Percentiles rank a stretch among this genome's conserved stretches.
Conservation (phyloP, 2,113 vertebrate species). For the Tetrax tetrax region DNA sequence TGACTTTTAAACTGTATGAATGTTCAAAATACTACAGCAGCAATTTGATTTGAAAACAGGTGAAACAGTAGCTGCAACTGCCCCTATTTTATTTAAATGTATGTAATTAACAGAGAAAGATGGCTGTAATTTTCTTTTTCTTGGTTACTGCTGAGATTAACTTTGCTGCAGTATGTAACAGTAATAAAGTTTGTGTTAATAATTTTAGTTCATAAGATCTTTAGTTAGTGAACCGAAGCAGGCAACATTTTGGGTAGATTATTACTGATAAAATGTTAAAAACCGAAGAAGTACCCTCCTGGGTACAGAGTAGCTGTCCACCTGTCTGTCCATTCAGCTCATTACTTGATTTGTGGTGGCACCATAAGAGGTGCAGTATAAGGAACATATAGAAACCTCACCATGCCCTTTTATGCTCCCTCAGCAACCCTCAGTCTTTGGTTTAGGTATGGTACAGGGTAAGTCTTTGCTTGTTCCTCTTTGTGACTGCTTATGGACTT, state of each 20-base stretch:
- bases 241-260: background rate
- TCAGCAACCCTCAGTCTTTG: background rate
- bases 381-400: background rate
- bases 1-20: background rate
- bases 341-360: rapidly evolving
- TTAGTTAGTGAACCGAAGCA: background rate
- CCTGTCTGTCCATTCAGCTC: background rate
- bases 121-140: background rate
- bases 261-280: background rate
- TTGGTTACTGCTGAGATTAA: background rate
- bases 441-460: background rate
- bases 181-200: background rate
- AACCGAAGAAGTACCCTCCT: background rate
- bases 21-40: background rate
- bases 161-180: background rate
- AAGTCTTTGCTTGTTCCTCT: background rate
- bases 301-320: background rate
- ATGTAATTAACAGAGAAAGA: background rate
- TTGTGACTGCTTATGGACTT: background rate
- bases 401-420: rapidly evolving
- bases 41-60: background rate
- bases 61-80: background rate
- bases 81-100: background rate
- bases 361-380: rapidly evolving
- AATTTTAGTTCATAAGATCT: background rate